These are phyloP conservation scores for Vulpes lagopus DNA, from an alignment of 2,113 vertebrate species.

Conservation along the genomic window DNA sequence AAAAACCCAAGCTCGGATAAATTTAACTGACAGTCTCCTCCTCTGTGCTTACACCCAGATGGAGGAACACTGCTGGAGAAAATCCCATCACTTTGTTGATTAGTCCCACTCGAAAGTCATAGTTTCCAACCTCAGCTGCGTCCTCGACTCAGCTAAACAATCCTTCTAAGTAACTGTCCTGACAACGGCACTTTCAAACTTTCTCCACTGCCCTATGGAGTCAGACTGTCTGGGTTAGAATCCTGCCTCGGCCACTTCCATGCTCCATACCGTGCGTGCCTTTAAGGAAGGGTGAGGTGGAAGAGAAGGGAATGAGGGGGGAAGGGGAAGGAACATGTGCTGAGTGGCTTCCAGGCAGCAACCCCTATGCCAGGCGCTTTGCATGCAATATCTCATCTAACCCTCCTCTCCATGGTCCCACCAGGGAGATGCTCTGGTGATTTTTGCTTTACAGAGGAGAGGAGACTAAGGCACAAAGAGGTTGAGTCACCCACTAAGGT, in stretches of 20 bases:
- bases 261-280: background rate
- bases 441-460: slow-evolving; percentile 28
- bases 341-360: background rate
- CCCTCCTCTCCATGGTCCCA: background rate
- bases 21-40: slow-evolving; percentile 70
- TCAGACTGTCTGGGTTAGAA: slow-evolving; percentile 62
- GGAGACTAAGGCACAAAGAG: background rate
- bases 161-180: slow-evolving; percentile 61
- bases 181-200: slow-evolving; percentile 62
- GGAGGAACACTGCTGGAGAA: slow-evolving; percentile 70
- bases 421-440: background rate
- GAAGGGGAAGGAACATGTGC: background rate
- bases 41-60: slow-evolving; percentile 64
- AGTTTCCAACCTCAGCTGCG: slow-evolving; percentile 71
- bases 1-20: slow-evolving; percentile 68
- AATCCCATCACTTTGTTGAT: slow-evolving; percentile 72
- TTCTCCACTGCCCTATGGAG: slow-evolving; percentile 70
- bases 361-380: slow-evolving; percentile 31
- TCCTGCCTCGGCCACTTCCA: slow-evolving; percentile 40
- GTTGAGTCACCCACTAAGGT: background rate
- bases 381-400: background rate
- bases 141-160: slow-evolving; percentile 57
- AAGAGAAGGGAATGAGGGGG: slow-evolving; percentile 39
- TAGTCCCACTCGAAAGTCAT: slow-evolving; percentile 67
- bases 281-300: slow-evolving; percentile 65